Base-by-base conservation (phyloP, 2,113 vertebrate genomes). In the Labeo catla region DNA sequence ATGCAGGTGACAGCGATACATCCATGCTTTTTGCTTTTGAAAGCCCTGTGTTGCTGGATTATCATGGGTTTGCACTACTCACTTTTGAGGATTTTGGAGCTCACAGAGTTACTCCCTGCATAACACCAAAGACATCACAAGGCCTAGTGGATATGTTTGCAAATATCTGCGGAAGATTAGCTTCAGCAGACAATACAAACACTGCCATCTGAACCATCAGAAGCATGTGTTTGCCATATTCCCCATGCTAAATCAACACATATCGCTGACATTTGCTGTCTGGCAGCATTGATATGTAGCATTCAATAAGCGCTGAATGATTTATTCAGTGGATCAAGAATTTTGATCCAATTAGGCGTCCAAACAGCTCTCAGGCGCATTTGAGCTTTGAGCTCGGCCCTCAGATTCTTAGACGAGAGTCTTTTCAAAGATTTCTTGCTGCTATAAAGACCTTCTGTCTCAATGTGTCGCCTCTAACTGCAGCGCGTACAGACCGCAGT, bases 261-360 rank as follows among this genome's bases (percentile, higher is more conserved):
- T 19, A 59, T 59, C 43, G 9, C 59, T 61, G 78, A 82, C 61
- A 77, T 77, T 82, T 76, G 73, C 84, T 82, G 16, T 83, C 80
- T 70, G 28, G 34, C 36, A 49, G 54, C 57, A 21, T 8, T n/a
- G 19, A 45, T 23, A 43, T 6, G 36, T 59, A 8, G 34, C n/a
- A 54, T 81, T 85, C 63, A 77, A 81, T 82, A 61, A 47, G 63
- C 36, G 16, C 19, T 50, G 81, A 83, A 85, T 77, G 84, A 82
- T 85, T 85, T 77, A 88, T 85, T 88, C 63, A 70, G 34, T 21
- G 74, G 76, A 54, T 81, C 84, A 83, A 76, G 70, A 66, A 61
- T 52, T 83, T 85, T 86, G 61, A 88, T 85, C 84, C 72, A 82
- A 72, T 76, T 36, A 73, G 65, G 52, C 61, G 4, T 66, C 43